Percentiles rank a stretch among this genome's conserved stretches.
Conservation (phyloP, 2,888 invertebrate genomes). For the Nebria salina region DNA sequence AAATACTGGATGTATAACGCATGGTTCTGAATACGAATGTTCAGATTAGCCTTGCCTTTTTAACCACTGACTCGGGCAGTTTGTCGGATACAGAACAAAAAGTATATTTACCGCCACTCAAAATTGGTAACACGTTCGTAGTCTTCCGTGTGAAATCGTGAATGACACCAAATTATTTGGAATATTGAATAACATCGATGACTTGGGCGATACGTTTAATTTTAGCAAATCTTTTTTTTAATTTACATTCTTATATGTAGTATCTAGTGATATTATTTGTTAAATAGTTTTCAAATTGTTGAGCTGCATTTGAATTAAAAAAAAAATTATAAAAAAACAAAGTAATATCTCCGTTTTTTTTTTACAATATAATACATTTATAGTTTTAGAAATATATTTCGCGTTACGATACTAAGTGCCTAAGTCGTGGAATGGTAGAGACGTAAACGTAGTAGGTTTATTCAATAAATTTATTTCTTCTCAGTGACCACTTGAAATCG, state of each 20-base stretch:
- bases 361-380: too few species aligned
- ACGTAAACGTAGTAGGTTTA: background rate
- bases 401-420: too few species aligned
- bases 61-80: slow-evolving; percentile 8
- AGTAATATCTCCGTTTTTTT: too few species aligned
- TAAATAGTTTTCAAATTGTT: too few species aligned
- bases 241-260: too few species aligned
- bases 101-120: slow-evolving; percentile 4
- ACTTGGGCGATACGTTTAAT: too few species aligned
- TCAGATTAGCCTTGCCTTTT: slow-evolving; percentile 30
- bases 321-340: too few species aligned
- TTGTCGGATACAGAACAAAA: background rate
- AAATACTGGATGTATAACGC: slow-evolving; percentile 25
- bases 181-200: background rate
- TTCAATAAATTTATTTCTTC: background rate
- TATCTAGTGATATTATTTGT: too few species aligned
- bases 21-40: slow-evolving; percentile 33
- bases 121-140: slow-evolving; percentile 30
- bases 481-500: background rate
- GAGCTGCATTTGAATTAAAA: too few species aligned
- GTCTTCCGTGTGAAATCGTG: slow-evolving; percentile 5
- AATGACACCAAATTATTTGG: background rate
- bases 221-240: too few species aligned
- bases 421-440: too few species aligned
- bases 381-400: too few species aligned